Base-by-base conservation (phyloP, 2,888 invertebrate genomes). In the Drosophila ustulata region DNA sequence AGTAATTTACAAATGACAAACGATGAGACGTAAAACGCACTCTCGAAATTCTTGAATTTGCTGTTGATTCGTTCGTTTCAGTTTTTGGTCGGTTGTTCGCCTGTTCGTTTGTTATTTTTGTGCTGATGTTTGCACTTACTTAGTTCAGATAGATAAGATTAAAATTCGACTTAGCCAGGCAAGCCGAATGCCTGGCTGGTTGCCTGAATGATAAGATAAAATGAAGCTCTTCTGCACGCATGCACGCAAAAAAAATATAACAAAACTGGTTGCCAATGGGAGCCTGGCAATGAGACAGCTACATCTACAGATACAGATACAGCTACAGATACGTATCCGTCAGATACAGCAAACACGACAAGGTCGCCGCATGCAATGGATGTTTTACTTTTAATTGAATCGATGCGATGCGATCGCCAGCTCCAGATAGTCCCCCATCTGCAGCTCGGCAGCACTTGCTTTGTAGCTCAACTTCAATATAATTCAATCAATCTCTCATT, bases 71-170 rank as follows among this genome's bases (percentile, higher is more conserved):
- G 37, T 46, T 62, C 41, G 49, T 25, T 59, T 18, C 18, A 18
- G 28, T 28, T 28, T 28, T 28, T 5, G 28, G 28, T 28, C 28
- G 28, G 28, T 28, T 53, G 25, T 58, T 58, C 56, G 61, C 37
- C 47, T 39, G 59, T 63, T 56, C 69, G 49, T 67, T 71, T 71
- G 55, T 66, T 75, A 34, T 64, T 68, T 61, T 63, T 57, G 43
- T 62, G 32, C 70, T 77, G 57, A 52, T 83, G 84, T 87, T 83
- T 87, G 87, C 77, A 87, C 78, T 87, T 57, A 82, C 84, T 87
- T 87, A 87, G 78, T 84, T 82, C 75, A 75, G 83, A 66, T 72
- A 80, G 83, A 83, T 83, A 83, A 83, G 83, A 83, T 83, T 84
- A 87, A 78, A 78, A 79, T 83, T 69, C 75, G 87, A 80, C 82